A percentile compares a stretch with the other conserved stretches of the same genome.
phyloP scores from a whole-genome alignment of 2,888 invertebrate genomes.

The Polylopha cassiicola region DNA sequence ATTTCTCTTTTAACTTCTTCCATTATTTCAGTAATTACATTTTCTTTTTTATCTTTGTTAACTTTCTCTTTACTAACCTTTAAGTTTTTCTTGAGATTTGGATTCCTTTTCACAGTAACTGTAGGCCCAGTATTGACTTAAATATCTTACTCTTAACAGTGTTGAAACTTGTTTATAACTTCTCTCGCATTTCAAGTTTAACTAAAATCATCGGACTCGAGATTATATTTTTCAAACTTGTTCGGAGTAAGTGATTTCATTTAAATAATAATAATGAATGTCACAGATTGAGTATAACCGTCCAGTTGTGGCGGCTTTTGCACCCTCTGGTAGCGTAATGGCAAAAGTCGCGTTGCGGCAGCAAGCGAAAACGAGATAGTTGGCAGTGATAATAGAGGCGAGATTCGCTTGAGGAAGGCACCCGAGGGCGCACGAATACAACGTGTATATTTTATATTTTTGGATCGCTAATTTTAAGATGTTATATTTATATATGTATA shows the following conservation, averaged over 20 bases:
- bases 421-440: conserved; percentile 70
- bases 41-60: not conserved
- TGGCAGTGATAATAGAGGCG: conserved; percentile 36
- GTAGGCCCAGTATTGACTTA: conserved; percentile 61
- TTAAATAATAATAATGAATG: conserved; percentile 29
- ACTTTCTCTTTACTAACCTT: not conserved
- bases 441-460: conserved; percentile 77
- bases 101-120: conserved; percentile 37
- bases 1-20: not conserved
- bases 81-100: conserved; percentile 6
- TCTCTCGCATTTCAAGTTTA: conserved; percentile 12
- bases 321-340: conserved; percentile 60
- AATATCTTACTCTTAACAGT: conserved; percentile 39
- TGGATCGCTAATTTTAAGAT: conserved; percentile 78
- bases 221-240: conserved; percentile 18
- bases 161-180: conserved; percentile 12
- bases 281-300: conserved; percentile 71
- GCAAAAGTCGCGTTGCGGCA: conserved; percentile 52
- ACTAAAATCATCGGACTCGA: conserved; percentile 8
- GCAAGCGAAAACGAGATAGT: conserved; percentile 44
- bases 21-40: not conserved
- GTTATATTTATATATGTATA: conserved; percentile 78
- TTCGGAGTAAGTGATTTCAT: conserved; percentile 20
- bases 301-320: conserved; percentile 74
- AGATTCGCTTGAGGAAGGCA: conserved; percentile 51